Evolutionary conservation across 1,140 invertebrate genomes (phyloP).

Genomic region (Ips nitidus): DNA sequence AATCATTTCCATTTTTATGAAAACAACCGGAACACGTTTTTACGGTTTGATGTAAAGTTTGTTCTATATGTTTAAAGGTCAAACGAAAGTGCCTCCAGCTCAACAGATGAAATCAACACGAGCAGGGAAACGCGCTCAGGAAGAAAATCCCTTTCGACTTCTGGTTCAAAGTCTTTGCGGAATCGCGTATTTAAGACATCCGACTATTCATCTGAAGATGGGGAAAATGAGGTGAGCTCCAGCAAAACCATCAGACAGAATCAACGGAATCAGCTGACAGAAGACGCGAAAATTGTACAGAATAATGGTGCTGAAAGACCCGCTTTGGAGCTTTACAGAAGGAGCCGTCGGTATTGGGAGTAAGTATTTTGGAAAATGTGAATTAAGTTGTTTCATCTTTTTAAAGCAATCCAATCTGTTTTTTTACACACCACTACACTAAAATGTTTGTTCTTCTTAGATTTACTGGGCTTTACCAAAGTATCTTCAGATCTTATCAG

Average conservation of each 20-base stretch:
- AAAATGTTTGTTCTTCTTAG: too few relatives aligned
- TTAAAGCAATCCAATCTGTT: background rate
- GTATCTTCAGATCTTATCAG: too few relatives aligned
- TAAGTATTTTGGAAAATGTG: slow-evolving; percentile 50
- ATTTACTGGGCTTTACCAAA: too few relatives aligned
- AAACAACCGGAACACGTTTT: too few relatives aligned
- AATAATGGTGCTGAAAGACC: slow-evolving; percentile 39
- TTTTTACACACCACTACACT: too few relatives aligned
- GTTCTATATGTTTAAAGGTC: slow-evolving; percentile 1
- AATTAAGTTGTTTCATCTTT: background rate
- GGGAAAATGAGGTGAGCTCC: slow-evolving; percentile 45
- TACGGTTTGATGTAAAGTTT: too few relatives aligned
- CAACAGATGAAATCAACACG: slow-evolving; percentile 33
- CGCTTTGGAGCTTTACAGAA: slow-evolving; percentile 58
- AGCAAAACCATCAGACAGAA: slow-evolving; percentile 41
- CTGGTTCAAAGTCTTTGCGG: background rate
- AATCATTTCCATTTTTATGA: too few relatives aligned
- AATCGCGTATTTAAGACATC: slow-evolving; percentile 49
- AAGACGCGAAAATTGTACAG: slow-evolving; percentile 38
- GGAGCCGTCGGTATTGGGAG: slow-evolving; percentile 69
- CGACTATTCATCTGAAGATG: slow-evolving; percentile 59
- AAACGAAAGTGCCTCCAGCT: slow-evolving; percentile 27
- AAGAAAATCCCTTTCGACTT: slow-evolving; percentile 6
- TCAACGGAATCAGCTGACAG: slow-evolving; percentile 43
- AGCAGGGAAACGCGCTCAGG: background rate